Evolutionary conservation across 2,113 vertebrate genomes (phyloP), one percentile per base, ranked within the genome.

Genomic region (Chionodraco myersi): DNA sequence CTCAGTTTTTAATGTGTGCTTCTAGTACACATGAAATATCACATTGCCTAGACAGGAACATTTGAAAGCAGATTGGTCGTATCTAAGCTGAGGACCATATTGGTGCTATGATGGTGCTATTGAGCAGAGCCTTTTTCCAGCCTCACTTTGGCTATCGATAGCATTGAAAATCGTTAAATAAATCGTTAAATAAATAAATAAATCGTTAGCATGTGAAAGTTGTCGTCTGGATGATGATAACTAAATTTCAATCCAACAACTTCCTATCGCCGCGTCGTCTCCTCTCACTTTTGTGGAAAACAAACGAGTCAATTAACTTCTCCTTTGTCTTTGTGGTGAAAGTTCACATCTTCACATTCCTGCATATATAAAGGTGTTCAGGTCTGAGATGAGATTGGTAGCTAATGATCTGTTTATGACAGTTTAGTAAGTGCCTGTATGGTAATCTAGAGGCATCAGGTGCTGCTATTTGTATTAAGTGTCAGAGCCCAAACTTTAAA

Each of bases 281-380:
- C 45, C 44, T 18, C 23, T 79, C 76, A 65, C 70, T 63, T 26
- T 66, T 0, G 34, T 36, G 62, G n/a, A 9, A 52, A 71, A 48
- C 76, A 85, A 87, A 75, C 65, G 1, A 76, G 47, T 26, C 78
- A 74, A 66, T 82, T 68, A 60, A n/a, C 71, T 57, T 56, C 45
- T 2, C 53, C 49, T 73, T 85, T 84, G 80, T 84, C 72, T 73
- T 8, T 18, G 21, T 16, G 12, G 72, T 65, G 74, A 71, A 69
- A 74, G 75, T 64, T 59, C 51, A 65, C 68, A 45, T 48, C 44
- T 36, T 8, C 10, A 41, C 76, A 87, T 85, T 85, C 79, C 58
- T 59, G 74, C 77, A 78, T 80, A 78, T 76, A 78, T 72, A 48
- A 71, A 44, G 9, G 45, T 3, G 1, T 16, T 76, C 44, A 73